Evolutionary conservation across 2,888 invertebrate genomes (phyloP).

Genomic region (Netelia virgata): DNA sequence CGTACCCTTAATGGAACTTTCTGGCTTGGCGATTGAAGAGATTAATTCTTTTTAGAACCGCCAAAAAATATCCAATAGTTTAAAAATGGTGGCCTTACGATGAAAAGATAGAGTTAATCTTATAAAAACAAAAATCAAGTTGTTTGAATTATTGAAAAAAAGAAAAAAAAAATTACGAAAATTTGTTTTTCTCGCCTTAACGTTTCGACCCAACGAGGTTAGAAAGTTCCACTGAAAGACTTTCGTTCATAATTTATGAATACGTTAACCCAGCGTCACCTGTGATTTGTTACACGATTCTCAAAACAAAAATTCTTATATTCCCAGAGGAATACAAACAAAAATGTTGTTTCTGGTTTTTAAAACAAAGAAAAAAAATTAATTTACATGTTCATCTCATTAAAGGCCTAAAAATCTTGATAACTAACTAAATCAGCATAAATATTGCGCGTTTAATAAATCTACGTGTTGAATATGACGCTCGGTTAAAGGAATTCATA

Average conservation of each 20-base stretch:
- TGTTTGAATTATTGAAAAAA: no score
- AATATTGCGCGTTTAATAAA: not conserved
- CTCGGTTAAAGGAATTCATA: not conserved
- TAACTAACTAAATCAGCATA: not conserved
- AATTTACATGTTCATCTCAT: not conserved
- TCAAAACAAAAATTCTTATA: not conserved
- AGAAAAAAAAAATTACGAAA: no score
- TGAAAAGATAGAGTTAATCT: no score
- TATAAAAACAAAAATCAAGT: no score
- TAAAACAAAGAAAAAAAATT: no score
- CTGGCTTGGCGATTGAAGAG: no score
- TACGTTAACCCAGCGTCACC: not conserved
- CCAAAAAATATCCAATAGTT: no score
- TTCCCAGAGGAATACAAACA: not conserved
- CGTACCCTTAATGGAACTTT: no score
- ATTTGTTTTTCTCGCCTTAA: no score
- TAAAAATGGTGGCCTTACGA: no score
- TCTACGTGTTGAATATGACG: not conserved
- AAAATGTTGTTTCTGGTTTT: not conserved
- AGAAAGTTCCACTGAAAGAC: not conserved
- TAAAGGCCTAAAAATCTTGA: not conserved
- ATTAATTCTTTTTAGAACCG: no score
- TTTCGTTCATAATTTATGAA: not conserved
- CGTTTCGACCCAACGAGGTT: not conserved
- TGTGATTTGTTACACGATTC: not conserved